Base-by-base conservation (phyloP, 2,888 invertebrate genomes). In the Latheticus oryzae region DNA sequence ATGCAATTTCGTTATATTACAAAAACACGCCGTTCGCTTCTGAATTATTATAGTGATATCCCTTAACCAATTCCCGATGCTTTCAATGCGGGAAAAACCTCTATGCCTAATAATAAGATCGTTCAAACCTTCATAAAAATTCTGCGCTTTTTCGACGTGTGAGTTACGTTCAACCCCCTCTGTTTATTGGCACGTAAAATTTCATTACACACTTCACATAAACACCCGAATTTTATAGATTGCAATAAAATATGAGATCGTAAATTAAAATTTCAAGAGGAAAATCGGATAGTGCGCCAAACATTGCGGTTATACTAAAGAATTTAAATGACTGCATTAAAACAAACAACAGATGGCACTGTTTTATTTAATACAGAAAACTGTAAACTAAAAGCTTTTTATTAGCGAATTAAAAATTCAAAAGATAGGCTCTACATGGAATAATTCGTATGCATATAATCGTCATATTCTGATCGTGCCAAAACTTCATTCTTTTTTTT, bases 401-500 rank as follows among this genome's bases (percentile, higher is more conserved):
- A 38, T 38, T 13, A 23, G 3, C 32, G 11, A 13, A 3, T 32
- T 13, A n/a, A n/a, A n/a, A n/a, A n/a, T n/a, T n/a, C n/a, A n/a
- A n/a, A n/a, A n/a, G n/a, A n/a, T n/a, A n/a, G n/a, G n/a, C n/a
- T n/a, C n/a, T n/a, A n/a, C n/a, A n/a, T n/a, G n/a, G n/a, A n/a
- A n/a, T n/a, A n/a, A n/a, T n/a, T n/a, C n/a, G n/a, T n/a, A n/a
- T n/a, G n/a, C 57, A 57, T 52, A 58, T 61, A 55, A 64, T 61
- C 43, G 60, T 60, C 60, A 35, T 53, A 48, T 58, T 65, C 21
- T 40, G n/a, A n/a, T n/a, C n/a, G n/a, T n/a, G n/a, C n/a, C n/a
- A n/a, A 32, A 57, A 63, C 52, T 58, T n/a, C n/a, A n/a, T n/a
- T n/a, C n/a, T n/a, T n/a, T n/a, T 62, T 61, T 65, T 55, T 59